Base-by-base conservation (phyloP, 2,888 invertebrate genomes). In the Aphrophora alni region DNA sequence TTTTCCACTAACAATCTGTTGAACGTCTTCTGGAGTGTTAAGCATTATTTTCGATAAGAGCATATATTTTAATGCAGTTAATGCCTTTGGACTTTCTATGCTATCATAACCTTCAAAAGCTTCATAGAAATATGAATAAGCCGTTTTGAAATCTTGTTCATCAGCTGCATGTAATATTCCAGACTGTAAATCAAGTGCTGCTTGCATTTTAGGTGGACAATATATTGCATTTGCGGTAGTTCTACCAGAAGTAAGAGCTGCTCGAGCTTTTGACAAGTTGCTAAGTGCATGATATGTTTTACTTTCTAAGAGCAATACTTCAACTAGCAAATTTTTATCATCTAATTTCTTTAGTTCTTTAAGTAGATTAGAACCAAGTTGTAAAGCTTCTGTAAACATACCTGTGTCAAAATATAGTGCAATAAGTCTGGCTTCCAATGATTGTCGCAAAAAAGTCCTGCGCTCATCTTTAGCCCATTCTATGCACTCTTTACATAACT, bases 171-270 rank as follows among this genome's bases (percentile, higher is more conserved):
- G 99, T 80, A 99, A 90, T 85, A 99, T 98, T 85, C 98, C 98
- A 5, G 99, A 98, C 88, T 99, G 98, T 84, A 98, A 90, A 89
- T 99, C 99, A 59, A 99, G 91, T 12, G 98, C 95, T 10, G 98
- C 98, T 90, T 99, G 99, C 91, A 99, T 95, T 90, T 98, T 97
- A 0, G 99, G 99, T 83, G 99, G 98, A 89, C 99, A 98, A 89
- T 99, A 99, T 86, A 99, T 99, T 14, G 98, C 97, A 89, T 99
- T 99, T 8, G 99, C 99, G 74, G 99, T 99, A n/a, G 99, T 99
- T 86, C 99, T 92, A 4, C 98, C 99, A 68, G 98, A 98, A 17
- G 99, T 99, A 74, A 99, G 90, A 0, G 99, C 98, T 75, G 99
- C 99, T 85, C 98, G 91, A 12, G 98, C 97, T 88, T 98, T 98